These are phyloP conservation scores for Hystrix cristata DNA, from an alignment of 2,113 vertebrate species.

Conservation along the genomic window DNA sequence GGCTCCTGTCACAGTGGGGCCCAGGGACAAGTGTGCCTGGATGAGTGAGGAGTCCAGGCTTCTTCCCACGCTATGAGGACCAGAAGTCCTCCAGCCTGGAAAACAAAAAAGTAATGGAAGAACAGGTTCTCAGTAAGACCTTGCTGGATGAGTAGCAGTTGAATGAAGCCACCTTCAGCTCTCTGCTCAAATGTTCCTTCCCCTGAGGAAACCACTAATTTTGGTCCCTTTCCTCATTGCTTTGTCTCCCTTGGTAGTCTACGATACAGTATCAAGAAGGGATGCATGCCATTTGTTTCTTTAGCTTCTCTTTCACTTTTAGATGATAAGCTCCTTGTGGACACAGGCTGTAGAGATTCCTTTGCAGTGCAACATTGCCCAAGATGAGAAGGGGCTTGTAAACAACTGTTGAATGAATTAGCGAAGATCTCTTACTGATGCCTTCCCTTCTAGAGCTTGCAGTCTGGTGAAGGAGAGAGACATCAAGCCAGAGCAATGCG, in stretches of 20 bases:
- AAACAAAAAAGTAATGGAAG: neutral
- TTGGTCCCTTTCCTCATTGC: neutral
- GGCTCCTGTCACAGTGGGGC: neutral
- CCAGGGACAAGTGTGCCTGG: neutral
- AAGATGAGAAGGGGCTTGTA: neutral
- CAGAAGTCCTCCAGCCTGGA: neutral
- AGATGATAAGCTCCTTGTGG: neutral
- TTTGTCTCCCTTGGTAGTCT: neutral
- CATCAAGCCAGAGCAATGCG: accelerated
- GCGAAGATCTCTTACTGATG: neutral
- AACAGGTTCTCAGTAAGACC: neutral
- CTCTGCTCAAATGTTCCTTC: neutral
- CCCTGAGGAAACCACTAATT: neutral
- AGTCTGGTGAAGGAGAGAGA: neutral
- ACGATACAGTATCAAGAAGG: neutral
- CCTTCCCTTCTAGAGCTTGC: neutral
- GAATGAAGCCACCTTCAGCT: neutral
- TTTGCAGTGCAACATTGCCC: neutral
- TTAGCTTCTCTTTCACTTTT: constrained; percentile 17
- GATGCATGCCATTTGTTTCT: neutral
- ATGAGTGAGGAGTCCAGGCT: neutral
- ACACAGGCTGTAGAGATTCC: neutral
- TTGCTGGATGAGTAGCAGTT: neutral
- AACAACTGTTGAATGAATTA: neutral
- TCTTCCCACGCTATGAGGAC: neutral